phyloP scores from a whole-genome alignment of 2,113 vertebrate species.

The Entosphenus tridentatus region DNA sequence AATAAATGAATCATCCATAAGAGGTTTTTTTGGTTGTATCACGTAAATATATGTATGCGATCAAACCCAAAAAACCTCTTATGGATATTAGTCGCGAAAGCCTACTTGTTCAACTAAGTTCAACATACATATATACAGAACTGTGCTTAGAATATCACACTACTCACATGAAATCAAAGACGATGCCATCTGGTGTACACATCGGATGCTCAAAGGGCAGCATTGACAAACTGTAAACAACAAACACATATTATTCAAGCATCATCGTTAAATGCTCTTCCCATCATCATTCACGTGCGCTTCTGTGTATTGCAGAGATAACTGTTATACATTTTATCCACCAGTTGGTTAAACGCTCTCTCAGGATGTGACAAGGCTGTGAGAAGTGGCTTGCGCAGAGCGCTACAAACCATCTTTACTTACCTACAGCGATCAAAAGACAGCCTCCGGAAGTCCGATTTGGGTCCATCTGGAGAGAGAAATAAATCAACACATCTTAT shows the following conservation, averaged over 20 bases:
- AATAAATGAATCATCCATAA: conserved; percentile 5
- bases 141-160: no score
- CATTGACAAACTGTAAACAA: conserved; percentile 46
- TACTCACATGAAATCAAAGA: conserved; percentile 81
- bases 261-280: not conserved
- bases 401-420: conserved; percentile 11
- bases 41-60: no score
- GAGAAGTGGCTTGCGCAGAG: not conserved
- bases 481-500: not conserved
- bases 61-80: no score
- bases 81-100: no score
- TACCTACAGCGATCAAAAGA: conserved; percentile 94
- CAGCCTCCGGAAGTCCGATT: conserved; percentile 55
- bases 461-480: conserved; percentile 42
- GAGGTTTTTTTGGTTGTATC: no score
- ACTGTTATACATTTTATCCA: no score
- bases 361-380: no score
- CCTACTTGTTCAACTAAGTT: no score
- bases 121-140: no score
- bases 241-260: not conserved
- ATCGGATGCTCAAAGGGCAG: conserved; percentile 85
- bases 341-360: no score
- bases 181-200: conserved; percentile 57
- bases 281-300: no score
- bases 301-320: no score